These are phyloP conservation scores for Cryptomyrus ogoouensis DNA, from an alignment of 2,113 vertebrate species.

Conservation along the genomic window DNA sequence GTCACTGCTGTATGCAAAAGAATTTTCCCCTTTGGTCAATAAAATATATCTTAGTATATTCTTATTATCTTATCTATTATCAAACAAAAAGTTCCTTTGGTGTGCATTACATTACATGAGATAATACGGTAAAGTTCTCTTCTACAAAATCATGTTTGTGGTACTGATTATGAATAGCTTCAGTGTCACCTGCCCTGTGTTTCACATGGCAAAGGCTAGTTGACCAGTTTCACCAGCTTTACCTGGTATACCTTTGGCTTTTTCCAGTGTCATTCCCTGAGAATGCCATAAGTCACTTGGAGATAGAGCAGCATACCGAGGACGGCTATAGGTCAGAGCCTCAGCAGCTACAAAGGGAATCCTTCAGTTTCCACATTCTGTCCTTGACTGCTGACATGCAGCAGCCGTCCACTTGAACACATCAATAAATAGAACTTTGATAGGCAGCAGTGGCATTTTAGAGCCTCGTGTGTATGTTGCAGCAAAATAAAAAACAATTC, in stretches of 20 bases:
- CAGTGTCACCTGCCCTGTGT: neutral
- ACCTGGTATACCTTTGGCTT: neutral
- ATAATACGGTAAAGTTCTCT: neutral
- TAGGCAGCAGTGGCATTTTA: neutral
- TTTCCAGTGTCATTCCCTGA: neutral
- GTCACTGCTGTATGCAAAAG: neutral
- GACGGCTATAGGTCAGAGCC: neutral
- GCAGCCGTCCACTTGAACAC: neutral
- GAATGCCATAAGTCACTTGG: neutral
- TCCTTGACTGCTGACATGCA: neutral
- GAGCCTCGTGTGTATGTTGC: neutral
- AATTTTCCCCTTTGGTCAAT: neutral
- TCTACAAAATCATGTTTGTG: neutral
- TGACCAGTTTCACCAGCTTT: neutral
- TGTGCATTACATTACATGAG: neutral
- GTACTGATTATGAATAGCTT: neutral
- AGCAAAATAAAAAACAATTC: neutral
- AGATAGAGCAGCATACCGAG: neutral
- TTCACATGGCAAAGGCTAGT: neutral
- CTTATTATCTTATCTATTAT: neutral
- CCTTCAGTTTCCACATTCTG: neutral
- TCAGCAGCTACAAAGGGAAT: neutral
- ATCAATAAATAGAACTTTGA: neutral
- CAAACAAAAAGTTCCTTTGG: neutral
- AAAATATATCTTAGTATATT: neutral